phyloP scores from a whole-genome alignment of 30 jellyfish, hydroid and myxozoan species.

The Hydractinia echinata region DNA sequence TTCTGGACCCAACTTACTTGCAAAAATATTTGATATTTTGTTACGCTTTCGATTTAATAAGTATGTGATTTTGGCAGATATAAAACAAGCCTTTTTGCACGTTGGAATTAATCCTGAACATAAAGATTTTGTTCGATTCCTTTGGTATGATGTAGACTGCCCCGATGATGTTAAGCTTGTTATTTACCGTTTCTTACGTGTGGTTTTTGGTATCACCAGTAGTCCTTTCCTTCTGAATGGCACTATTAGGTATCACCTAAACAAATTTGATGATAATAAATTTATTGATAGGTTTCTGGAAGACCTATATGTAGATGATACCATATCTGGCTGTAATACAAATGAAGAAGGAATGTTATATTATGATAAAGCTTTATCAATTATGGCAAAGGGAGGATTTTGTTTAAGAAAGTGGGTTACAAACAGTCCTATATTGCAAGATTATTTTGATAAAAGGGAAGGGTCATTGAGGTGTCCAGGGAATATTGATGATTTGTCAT shows the following conservation, averaged over 20 bases:
- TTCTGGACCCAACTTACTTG: conserved; percentile 26
- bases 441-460: too few relatives aligned
- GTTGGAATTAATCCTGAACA: conserved; percentile 13
- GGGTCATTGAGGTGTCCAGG: too few relatives aligned
- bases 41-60: conserved; percentile 7
- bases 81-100: conserved; percentile 18
- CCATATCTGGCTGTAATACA: conserved; percentile 10
- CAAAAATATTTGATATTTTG: conserved; percentile 25
- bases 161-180: neutral
- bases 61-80: conserved; percentile 8
- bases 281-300: neutral
- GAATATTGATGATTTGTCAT: too few relatives aligned
- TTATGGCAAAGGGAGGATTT: conserved; percentile 11
- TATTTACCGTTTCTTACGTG: neutral
- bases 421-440: too few relatives aligned
- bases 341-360: conserved; percentile 25
- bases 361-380: too few relatives aligned
- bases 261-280: neutral
- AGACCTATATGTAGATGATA: conserved; percentile 16
- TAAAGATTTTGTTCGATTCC: conserved; percentile 7
- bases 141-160: conserved; percentile 9
- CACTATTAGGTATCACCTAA: neutral
- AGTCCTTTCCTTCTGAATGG: neutral
- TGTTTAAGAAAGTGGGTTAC: too few relatives aligned
- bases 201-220: neutral